These are phyloP conservation scores for Acrossocheilus wenchowensis DNA, from an alignment of 2,797 vertebrate genomes.

Conservation along the genomic window DNA sequence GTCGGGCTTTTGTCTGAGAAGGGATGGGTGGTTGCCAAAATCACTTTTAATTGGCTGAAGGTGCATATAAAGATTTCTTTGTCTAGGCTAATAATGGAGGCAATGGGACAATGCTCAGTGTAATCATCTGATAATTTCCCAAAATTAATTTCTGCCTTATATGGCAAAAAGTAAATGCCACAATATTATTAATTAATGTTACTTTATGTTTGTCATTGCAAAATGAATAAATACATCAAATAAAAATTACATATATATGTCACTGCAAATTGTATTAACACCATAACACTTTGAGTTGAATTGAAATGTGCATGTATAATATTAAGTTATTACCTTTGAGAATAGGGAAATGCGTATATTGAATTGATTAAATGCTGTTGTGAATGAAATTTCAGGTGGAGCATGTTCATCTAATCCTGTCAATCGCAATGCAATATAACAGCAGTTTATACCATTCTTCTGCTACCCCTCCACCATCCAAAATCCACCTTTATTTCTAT, in stretches of 20 bases:
- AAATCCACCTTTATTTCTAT: slow-evolving; percentile 12
- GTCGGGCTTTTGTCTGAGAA: slow-evolving; percentile 70
- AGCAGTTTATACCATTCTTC: background rate
- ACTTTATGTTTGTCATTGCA: too few species aligned
- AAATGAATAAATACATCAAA: too few species aligned
- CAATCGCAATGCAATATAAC: slow-evolving; percentile 40
- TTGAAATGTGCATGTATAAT: background rate
- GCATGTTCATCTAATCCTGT: slow-evolving; percentile 16
- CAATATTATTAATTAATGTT: background rate
- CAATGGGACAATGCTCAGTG: background rate
- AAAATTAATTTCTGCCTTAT: background rate
- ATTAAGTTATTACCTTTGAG: slow-evolving; percentile 6
- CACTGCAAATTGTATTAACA: background rate
- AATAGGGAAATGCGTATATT: background rate
- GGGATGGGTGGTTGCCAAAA: slow-evolving; percentile 68
- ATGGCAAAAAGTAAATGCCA: background rate
- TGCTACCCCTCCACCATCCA: background rate
- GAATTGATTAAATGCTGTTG: slow-evolving; percentile 4
- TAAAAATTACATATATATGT: background rate
- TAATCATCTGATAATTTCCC: slow-evolving; percentile 11
- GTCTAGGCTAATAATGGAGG: slow-evolving; percentile 21
- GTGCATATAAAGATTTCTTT: slow-evolving; percentile 35
- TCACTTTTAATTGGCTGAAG: slow-evolving; percentile 44
- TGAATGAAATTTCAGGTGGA: background rate
- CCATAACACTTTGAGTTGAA: background rate